Evolutionary conservation across 2,888 invertebrate genomes (phyloP).

Genomic region (Drosophila subquinaria): DNA sequence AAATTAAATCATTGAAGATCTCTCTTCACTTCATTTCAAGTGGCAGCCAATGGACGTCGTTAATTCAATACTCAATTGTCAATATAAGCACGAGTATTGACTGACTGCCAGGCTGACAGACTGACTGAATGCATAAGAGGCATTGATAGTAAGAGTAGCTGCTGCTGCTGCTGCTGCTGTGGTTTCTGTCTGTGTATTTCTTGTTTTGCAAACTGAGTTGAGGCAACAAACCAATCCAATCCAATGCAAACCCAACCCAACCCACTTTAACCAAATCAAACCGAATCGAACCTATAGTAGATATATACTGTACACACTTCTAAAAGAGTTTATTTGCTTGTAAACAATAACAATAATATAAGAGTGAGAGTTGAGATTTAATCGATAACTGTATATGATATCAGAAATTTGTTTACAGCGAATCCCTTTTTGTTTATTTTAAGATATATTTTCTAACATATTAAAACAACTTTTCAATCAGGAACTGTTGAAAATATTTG

Average conservation of each 20-base stretch:
- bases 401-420: neutral
- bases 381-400: neutral
- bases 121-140: slow-evolving; percentile 14
- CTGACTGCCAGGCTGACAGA: slow-evolving; percentile 8
- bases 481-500: neutral
- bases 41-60: slow-evolving; percentile 36
- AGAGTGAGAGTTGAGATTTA: neutral
- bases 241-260: slow-evolving; percentile 5
- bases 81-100: slow-evolving; percentile 30
- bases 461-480: neutral
- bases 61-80: slow-evolving; percentile 49
- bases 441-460: no score
- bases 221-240: slow-evolving; percentile 25
- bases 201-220: slow-evolving; percentile 19
- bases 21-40: slow-evolving; percentile 24
- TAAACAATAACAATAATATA: neutral
- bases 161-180: slow-evolving; percentile 1
- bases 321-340: neutral
- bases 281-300: neutral
- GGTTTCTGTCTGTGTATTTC: slow-evolving; percentile 4
- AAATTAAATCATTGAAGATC: slow-evolving; percentile 54
- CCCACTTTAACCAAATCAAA: slow-evolving; percentile 9
- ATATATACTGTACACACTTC: neutral
- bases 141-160: slow-evolving; percentile 2
- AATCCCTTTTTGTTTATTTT: neutral